phyloP scores from a whole-genome alignment of 2,888 invertebrate species.

The Anodontia alba region DNA sequence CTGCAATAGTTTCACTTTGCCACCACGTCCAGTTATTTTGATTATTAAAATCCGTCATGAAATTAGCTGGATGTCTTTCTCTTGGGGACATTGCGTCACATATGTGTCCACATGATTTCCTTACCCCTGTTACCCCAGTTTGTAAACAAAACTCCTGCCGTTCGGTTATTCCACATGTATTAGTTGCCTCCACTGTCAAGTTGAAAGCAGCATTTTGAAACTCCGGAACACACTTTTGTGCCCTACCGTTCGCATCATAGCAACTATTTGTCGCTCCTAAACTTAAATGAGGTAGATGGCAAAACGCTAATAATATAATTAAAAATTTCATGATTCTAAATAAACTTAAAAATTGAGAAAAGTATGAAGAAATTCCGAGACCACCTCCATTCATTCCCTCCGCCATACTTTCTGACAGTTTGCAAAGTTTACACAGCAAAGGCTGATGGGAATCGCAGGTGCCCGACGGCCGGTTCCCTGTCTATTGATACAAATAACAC shows the following conservation, averaged over 20 bases:
- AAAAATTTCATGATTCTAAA: conserved; percentile 53
- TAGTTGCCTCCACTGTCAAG: conserved; percentile 95
- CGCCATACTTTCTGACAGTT: conserved; percentile 65
- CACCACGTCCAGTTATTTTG: conserved; percentile 86
- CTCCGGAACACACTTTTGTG: conserved; percentile 96
- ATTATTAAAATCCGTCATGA: conserved; percentile 96
- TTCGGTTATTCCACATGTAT: conserved; percentile 94
- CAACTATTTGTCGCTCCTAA: conserved; percentile 73
- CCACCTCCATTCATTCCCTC: conserved; percentile 32
- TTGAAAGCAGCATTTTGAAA: conserved; percentile 98
- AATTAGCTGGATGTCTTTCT: conserved; percentile 90
- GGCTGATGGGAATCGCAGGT: conserved; percentile 61
- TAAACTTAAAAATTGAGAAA: conserved; percentile 34
- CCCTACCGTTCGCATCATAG: conserved; percentile 81
- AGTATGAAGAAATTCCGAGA: conserved; percentile 47
- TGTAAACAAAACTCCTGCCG: conserved; percentile 93
- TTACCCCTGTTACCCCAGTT: conserved; percentile 89
- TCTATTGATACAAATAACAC: background rate
- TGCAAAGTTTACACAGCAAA: conserved; percentile 54
- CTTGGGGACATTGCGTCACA: conserved; percentile 88
- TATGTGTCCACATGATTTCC: conserved; percentile 87
- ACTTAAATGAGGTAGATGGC: conserved; percentile 64
- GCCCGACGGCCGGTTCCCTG: conserved; percentile 6
- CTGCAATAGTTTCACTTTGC: conserved; percentile 94
- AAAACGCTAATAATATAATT: conserved; percentile 43